phyloP scores from a whole-genome alignment of 1,140 invertebrate genomes.

The Trinorchestia longiramus region DNA sequence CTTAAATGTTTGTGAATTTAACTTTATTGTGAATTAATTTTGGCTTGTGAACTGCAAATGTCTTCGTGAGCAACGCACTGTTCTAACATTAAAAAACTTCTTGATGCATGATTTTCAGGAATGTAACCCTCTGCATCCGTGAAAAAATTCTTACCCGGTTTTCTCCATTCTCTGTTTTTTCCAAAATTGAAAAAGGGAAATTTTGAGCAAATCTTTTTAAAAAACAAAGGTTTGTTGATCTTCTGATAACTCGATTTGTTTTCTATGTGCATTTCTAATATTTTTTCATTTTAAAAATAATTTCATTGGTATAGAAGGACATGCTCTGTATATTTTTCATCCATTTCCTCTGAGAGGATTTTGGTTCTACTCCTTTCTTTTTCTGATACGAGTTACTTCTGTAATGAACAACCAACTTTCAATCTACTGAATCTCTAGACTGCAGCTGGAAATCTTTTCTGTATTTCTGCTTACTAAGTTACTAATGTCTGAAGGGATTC shows the following conservation, averaged over 20 bases:
- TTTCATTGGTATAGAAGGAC: neutral
- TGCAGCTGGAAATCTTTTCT: no score
- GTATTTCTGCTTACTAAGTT: no score
- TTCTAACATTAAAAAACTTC: neutral
- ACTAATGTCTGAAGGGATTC: no score
- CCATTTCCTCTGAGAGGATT: neutral
- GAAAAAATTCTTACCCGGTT: neutral
- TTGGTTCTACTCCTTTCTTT: neutral
- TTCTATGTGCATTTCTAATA: neutral
- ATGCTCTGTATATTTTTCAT: neutral
- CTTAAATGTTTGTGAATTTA: neutral
- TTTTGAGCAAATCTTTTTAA: neutral
- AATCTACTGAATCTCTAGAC: neutral
- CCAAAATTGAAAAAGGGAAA: neutral
- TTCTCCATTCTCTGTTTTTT: neutral
- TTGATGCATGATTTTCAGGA: neutral
- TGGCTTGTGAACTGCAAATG: neutral
- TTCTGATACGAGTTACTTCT: neutral
- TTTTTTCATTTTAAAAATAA: neutral
- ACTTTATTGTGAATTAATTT: no score
- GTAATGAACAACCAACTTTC: neutral
- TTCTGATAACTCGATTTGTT: neutral
- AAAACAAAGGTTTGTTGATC: neutral
- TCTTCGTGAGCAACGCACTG: neutral
- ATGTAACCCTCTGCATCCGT: neutral